Percentiles rank a stretch among this genome's conserved stretches.
Conservation (phyloP, 1,140 invertebrate genomes). For the Manduca sexta region DNA sequence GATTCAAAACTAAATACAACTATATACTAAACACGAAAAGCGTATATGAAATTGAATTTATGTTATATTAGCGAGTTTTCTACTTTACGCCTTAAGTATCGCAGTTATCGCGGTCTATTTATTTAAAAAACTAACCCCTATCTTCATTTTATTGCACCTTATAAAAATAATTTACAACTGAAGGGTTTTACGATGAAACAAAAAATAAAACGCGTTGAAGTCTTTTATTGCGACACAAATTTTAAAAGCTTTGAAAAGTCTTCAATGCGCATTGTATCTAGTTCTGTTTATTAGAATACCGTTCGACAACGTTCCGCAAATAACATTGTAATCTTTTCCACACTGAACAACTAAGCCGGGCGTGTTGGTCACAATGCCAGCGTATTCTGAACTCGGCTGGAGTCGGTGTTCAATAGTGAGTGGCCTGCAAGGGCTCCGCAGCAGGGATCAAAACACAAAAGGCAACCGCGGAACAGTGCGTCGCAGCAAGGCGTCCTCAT, state of each 20-base stretch:
- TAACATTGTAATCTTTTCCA: neutral
- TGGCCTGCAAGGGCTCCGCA: neutral
- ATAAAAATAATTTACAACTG: no score
- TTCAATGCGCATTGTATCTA: neutral
- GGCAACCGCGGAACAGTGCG: neutral
- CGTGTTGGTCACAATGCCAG: neutral
- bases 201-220: neutral
- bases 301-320: neutral
- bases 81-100: no score
- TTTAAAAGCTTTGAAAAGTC: neutral
- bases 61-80: no score
- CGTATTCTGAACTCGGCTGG: neutral
- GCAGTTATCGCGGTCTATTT: no score
- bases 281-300: neutral
- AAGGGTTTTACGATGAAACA: no score
- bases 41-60: no score
- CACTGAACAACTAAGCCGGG: neutral
- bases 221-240: neutral
- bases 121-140: no score
- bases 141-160: no score
- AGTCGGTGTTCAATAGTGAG: no score
- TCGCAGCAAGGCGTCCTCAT: conserved; percentile 56
- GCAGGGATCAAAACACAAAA: neutral
- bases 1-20: no score
- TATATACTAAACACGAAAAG: no score